These are phyloP conservation scores for Acheta domesticus DNA, from an alignment of 2,888 invertebrate species.

Conservation along the genomic window DNA sequence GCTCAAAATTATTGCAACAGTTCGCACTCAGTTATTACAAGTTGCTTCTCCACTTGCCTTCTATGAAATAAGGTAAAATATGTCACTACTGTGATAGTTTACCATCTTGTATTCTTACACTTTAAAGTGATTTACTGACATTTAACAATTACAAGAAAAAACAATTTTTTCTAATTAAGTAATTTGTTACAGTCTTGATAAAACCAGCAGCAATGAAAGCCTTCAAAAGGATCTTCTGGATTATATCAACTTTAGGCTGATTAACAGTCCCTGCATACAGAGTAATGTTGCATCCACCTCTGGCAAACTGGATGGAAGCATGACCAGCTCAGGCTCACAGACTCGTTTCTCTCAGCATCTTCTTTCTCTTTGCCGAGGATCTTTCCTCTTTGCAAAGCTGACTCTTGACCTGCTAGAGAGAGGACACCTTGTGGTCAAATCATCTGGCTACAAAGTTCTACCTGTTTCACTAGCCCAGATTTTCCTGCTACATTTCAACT, in stretches of 20 bases:
- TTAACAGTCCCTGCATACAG: slow-evolving; percentile 76
- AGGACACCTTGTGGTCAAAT: slow-evolving; percentile 89
- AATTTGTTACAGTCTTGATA: slow-evolving; percentile 61
- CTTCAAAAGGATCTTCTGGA: slow-evolving; percentile 83
- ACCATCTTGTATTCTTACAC: background rate
- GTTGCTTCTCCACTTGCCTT: slow-evolving; percentile 81
- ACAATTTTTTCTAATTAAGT: background rate
- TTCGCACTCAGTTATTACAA: slow-evolving; percentile 78
- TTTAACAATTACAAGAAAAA: too few species aligned
- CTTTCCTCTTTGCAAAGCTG: slow-evolving; percentile 87
- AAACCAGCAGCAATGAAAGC: slow-evolving; percentile 61
- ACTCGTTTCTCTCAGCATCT: slow-evolving; percentile 83
- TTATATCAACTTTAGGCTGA: slow-evolving; percentile 79
- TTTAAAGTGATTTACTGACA: background rate
- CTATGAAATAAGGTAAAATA: slow-evolving; percentile 51
- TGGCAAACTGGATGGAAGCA: slow-evolving; percentile 56
- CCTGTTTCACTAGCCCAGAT: slow-evolving; percentile 86
- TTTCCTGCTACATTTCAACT: slow-evolving; percentile 85
- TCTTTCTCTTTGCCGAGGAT: slow-evolving; percentile 77
- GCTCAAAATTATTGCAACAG: slow-evolving; percentile 86
- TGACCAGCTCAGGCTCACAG: slow-evolving; percentile 56
- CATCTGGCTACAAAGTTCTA: slow-evolving; percentile 85
- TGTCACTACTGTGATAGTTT: background rate
- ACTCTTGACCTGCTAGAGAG: slow-evolving; percentile 87
- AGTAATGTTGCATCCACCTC: slow-evolving; percentile 69